Conservation (phyloP, 2,888 invertebrate species). For the Pachydiplax longipennis region DNA sequence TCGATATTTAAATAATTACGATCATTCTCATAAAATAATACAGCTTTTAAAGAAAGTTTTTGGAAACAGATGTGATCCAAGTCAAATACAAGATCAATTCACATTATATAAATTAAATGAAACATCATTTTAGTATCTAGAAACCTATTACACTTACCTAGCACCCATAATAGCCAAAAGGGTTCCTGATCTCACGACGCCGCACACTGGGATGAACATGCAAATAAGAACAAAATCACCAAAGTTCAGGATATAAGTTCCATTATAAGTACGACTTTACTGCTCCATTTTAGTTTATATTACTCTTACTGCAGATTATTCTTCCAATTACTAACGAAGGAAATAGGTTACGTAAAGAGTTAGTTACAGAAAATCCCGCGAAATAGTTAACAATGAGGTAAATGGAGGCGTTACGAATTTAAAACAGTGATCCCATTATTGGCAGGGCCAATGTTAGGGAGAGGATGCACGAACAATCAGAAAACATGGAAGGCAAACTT, state of each 20-base stretch:
- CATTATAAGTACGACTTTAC: no score
- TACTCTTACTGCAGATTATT: neutral
- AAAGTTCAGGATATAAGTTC: no score
- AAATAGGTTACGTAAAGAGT: neutral
- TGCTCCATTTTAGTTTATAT: no score
- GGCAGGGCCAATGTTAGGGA: no score
- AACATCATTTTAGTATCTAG: neutral
- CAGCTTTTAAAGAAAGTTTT: neutral
- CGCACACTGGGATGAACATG: constrained; percentile 67
- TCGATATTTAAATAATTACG: no score
- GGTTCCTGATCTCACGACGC: constrained; percentile 71
- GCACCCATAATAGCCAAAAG: constrained; percentile 79
- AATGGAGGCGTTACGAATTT: no score
- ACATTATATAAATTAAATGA: neutral
- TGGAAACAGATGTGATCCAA: neutral
- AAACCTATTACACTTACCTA: constrained; percentile 62
- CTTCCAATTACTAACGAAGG: neutral
- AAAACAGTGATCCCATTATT: no score
- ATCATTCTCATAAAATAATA: neutral
- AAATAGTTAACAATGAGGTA: no score
- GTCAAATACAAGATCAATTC: neutral
- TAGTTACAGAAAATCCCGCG: no score
- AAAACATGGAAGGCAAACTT: no score
- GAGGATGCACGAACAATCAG: no score
- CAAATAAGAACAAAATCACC: constrained; percentile 50